Percentiles rank a stretch among this genome's conserved stretches.
These are phyloP conservation scores for Caranx ignobilis DNA, from an alignment of 2,113 vertebrate genomes.

Conservation along the genomic window DNA sequence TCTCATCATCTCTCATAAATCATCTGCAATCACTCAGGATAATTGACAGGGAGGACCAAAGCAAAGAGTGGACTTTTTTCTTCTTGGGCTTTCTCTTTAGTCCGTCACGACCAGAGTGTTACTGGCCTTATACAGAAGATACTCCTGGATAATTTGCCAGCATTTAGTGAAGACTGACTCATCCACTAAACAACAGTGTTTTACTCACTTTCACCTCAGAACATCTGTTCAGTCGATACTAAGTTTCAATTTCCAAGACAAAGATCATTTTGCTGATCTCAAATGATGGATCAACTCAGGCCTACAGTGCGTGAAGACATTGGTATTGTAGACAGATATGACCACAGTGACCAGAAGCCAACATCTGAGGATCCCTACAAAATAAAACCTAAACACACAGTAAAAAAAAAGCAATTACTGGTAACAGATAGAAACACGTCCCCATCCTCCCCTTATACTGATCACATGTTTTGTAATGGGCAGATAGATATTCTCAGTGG, in stretches of 20 bases:
- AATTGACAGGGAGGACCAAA: neutral
- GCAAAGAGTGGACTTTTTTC: neutral
- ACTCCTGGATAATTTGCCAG: neutral
- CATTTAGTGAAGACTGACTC: neutral
- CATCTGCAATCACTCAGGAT: neutral
- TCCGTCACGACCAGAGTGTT: neutral
- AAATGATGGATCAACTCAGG: neutral
- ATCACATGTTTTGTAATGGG: neutral
- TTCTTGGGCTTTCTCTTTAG: neutral
- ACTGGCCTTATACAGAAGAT: neutral
- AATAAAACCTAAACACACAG: too few species aligned
- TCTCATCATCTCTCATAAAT: neutral
- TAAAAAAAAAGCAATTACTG: neutral
- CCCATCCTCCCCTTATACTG: neutral
- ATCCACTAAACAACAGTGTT: conserved; percentile 3
- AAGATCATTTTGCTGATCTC: conserved; percentile 4
- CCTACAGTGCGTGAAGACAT: neutral
- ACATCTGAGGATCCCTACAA: neutral
- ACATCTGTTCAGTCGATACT: neutral
- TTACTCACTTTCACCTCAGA: neutral
- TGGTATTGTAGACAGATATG: neutral
- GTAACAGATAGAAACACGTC: neutral
- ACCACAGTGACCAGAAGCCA: neutral
- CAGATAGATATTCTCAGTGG: too few species aligned
- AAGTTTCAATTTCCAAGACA: conserved; percentile 6